A percentile compares a stretch with the other conserved stretches of the same genome.
These are phyloP conservation scores for Vanacampus margaritifer DNA, from an alignment of 2,113 vertebrate species.

Conservation along the genomic window DNA sequence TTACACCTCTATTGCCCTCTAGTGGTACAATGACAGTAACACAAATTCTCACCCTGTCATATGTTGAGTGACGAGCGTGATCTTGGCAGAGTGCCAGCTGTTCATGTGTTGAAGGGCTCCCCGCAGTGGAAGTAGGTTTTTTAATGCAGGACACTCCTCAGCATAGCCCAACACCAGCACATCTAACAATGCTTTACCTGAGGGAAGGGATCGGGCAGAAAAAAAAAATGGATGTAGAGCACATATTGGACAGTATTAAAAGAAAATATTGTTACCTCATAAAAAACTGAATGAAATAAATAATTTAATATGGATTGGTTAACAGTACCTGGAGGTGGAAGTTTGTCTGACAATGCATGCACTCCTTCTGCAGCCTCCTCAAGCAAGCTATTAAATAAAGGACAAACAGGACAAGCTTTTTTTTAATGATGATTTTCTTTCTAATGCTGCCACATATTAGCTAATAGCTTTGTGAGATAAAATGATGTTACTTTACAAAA, in stretches of 20 bases:
- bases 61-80: conserved; percentile 50
- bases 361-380: conserved; percentile 65
- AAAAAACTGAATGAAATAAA: too few relatives aligned
- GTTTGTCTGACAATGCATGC: conserved; percentile 59
- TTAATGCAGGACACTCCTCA: conserved; percentile 44
- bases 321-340: conserved; percentile 62
- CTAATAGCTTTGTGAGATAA: too few relatives aligned
- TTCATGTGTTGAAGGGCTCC: conserved; percentile 65
- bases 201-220: not conserved
- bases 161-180: conserved; percentile 49
- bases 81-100: conserved; percentile 64
- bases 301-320: not conserved
- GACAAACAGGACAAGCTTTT: not conserved
- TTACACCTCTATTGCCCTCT: conserved; percentile 40
- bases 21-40: conserved; percentile 25
- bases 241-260: not conserved
- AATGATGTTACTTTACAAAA: too few relatives aligned
- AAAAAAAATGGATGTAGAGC: not conserved
- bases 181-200: conserved; percentile 66
- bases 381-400: conserved; percentile 47
- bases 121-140: conserved; percentile 59
- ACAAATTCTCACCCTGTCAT: conserved; percentile 41
- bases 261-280: not conserved
- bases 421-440: not conserved
- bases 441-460: not conserved